These are phyloP conservation scores for Dendrolimus kikuchii DNA, from an alignment of 1,140 invertebrate species.

Conservation along the genomic window DNA sequence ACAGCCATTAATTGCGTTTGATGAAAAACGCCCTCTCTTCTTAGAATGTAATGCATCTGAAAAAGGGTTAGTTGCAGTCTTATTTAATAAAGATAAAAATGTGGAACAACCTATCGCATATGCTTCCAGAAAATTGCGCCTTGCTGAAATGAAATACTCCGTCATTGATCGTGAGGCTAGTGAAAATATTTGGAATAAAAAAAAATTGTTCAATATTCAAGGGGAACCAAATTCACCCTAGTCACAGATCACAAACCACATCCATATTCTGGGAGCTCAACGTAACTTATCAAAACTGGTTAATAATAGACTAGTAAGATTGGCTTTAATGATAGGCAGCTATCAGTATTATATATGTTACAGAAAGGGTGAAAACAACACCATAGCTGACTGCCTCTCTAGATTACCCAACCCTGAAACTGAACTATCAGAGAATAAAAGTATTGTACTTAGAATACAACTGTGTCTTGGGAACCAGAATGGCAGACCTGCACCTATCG, in stretches of 20 bases:
- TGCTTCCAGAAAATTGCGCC: conserved; percentile 11
- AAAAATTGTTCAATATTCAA: conserved; percentile 6
- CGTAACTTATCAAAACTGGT: conserved; percentile 8
- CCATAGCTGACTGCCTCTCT: conserved; percentile 1
- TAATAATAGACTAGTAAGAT: conserved; percentile 6
- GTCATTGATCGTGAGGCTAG: conserved; percentile 4
- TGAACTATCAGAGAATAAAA: neutral
- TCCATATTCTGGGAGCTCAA: conserved; percentile 5
- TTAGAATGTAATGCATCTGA: no score
- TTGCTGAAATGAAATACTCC: conserved; percentile 6
- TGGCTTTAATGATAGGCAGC: conserved; percentile 5
- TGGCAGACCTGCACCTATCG: neutral
- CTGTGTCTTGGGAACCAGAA: neutral
- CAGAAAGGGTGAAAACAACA: conserved; percentile 2
- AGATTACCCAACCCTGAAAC: conserved; percentile 3
- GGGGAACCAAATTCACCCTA: conserved; percentile 6
- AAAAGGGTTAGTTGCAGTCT: conserved; percentile 12
- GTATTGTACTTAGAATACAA: neutral
- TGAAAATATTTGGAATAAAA: conserved; percentile 2
- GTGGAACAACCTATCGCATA: conserved; percentile 10
- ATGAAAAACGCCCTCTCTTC: conserved; percentile 8
- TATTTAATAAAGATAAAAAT: conserved; percentile 11
- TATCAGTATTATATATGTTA: conserved; percentile 9
- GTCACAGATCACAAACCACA: conserved; percentile 7
- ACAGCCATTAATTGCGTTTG: conserved; percentile 11